Base-by-base conservation (phyloP, 2,888 invertebrate genomes). In the Drosophila borborema region DNA sequence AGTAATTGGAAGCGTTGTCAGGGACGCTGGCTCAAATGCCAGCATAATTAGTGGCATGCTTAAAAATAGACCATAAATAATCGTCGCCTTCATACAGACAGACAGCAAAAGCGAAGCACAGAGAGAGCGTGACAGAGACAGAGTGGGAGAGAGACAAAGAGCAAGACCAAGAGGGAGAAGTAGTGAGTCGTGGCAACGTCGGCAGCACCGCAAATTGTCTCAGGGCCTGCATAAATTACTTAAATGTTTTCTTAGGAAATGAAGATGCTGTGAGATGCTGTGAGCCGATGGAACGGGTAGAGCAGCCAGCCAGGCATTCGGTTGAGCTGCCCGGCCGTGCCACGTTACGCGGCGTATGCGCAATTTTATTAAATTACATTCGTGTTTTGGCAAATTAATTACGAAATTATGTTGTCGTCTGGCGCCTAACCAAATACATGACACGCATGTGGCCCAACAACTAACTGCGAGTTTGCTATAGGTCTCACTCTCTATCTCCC, bases 301-400 rank as follows among this genome's bases (percentile, higher is more conserved):
- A 38, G 3, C 43, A 20, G 18, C 5, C 18, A 18, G n/a, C n/a
- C 16, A 12, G 20, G 14, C 6, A 8, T 10, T 36, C 23, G 23
- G 16, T 28, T 16, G 45, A 46, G 58, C 36, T 20, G 58, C 7
- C 36, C 36, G 18, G 20, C 43, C 56, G 61, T 55, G 64, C 76
- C 74, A 72, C 31, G 49, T 31, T 31, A 18, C 79, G 74, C 74
- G 90, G 83, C 89, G 86, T 86, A 90, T 90, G 76, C 86, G 86
- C 89, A 90, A 86, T 90, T 88, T 90, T 90, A 90, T 87, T 87
- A 87, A 87, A 87, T 87, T 87, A 87, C 89, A 89, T 91, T 91
- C 89, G 91, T 90, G 89, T 90, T 89, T 90, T 82, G 83, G 91
- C 90, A 89, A 89, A 89, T 91, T 89, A 89, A 89, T 91, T 91